phyloP scores from a whole-genome alignment of 2,888 invertebrate species.

The Lasioglossum figueresi region DNA sequence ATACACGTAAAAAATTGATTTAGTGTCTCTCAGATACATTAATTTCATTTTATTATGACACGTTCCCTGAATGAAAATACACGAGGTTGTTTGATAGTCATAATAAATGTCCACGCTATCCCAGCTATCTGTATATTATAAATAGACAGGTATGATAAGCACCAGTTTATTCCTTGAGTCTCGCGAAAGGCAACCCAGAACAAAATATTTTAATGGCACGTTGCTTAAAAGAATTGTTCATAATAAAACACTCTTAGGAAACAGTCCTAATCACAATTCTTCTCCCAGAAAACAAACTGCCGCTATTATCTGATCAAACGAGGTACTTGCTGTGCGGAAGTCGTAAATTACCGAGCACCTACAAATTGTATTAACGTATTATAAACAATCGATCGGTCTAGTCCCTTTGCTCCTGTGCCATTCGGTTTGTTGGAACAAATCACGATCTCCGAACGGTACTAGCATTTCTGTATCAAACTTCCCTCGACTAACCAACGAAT shows the following conservation, averaged over 20 bases:
- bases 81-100: constrained; percentile 1
- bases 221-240: background rate
- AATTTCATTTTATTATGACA: constrained; percentile 2
- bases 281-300: background rate
- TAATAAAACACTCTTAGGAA: background rate
- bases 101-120: background rate
- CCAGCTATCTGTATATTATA: background rate
- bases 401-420: background rate
- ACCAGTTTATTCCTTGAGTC: background rate
- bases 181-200: background rate
- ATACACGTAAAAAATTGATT: background rate
- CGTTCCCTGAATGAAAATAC: background rate
- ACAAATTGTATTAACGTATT: background rate
- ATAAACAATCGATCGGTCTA: background rate
- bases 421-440: background rate
- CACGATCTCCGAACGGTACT: too few relatives aligned
- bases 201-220: background rate
- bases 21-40: background rate
- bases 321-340: background rate
- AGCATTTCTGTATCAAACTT: background rate
- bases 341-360: background rate
- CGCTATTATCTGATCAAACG: background rate
- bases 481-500: background rate
- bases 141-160: background rate
- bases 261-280: background rate